phyloP scores from a whole-genome alignment of 2,113 vertebrate genomes.

The Geococcyx californianus region DNA sequence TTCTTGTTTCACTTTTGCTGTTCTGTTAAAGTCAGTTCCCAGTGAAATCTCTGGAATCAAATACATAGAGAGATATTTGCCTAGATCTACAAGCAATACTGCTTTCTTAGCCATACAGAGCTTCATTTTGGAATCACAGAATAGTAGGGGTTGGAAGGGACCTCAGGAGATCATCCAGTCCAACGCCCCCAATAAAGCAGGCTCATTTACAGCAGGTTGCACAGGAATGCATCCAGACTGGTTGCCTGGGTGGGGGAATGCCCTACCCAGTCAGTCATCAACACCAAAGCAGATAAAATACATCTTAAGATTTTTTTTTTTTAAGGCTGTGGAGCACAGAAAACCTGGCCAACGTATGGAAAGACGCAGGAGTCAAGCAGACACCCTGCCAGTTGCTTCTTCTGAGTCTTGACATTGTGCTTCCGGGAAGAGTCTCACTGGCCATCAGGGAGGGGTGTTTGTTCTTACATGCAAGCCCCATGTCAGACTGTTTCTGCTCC shows the following conservation, averaged over 20 bases:
- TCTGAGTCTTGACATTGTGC: not conserved
- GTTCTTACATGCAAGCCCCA: not conserved
- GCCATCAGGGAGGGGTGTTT: not conserved
- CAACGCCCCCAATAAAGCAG: too few species aligned
- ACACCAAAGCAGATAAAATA: not conserved
- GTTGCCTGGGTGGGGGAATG: not conserved
- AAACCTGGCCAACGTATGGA: not conserved
- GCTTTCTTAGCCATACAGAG: not conserved
- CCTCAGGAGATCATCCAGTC: too few species aligned
- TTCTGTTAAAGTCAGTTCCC: not conserved
- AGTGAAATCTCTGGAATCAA: not conserved
- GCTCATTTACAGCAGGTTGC: too few species aligned
- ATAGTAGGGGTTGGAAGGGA: too few species aligned
- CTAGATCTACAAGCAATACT: not conserved
- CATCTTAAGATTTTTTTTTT: not conserved
- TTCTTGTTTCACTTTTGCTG: not conserved
- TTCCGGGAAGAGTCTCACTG: not conserved
- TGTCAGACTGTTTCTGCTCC: not conserved
- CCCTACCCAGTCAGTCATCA: not conserved
- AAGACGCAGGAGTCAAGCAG: not conserved
- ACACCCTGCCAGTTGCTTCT: not conserved
- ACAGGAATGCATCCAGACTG: too few species aligned
- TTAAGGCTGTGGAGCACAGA: not conserved
- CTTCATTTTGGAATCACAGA: not conserved
- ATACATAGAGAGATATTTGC: fast-evolving